Evolutionary conservation across 2,888 invertebrate genomes (phyloP).

Genomic region (Pyrgus malvae): DNA sequence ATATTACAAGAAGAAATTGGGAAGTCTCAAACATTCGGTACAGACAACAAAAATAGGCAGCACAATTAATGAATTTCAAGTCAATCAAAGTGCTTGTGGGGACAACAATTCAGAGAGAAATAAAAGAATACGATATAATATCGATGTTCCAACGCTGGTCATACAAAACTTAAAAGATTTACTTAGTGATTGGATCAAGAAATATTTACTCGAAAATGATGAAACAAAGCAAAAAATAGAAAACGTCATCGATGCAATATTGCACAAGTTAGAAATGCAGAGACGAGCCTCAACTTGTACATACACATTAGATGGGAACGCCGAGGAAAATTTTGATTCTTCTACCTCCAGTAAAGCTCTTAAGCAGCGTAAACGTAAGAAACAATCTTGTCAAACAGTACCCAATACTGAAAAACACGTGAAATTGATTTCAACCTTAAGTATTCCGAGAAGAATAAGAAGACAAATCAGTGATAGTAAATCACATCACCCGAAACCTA

Average conservation of each 20-base stretch:
- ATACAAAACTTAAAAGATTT: slow-evolving; percentile 58
- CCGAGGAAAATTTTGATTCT: slow-evolving; percentile 42
- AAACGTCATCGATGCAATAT: slow-evolving; percentile 52
- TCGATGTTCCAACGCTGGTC: slow-evolving; percentile 52
- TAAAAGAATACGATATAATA: slow-evolving; percentile 33
- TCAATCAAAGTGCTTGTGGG: slow-evolving; percentile 52
- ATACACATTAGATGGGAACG: slow-evolving; percentile 49
- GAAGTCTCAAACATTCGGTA: slow-evolving; percentile 50
- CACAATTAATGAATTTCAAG: slow-evolving; percentile 45
- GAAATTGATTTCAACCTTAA: slow-evolving; percentile 62
- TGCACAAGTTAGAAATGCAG: slow-evolving; percentile 45
- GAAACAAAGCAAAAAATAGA: slow-evolving; percentile 52
- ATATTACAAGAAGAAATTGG: slow-evolving; percentile 50
- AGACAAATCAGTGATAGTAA: slow-evolving; percentile 25
- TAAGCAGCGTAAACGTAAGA: not conserved
- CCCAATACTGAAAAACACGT: slow-evolving; percentile 48
- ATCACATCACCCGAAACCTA: slow-evolving; percentile 16
- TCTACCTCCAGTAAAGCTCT: slow-evolving; percentile 28
- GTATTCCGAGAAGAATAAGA: slow-evolving; percentile 57
- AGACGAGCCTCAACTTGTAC: slow-evolving; percentile 49
- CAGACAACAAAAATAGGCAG: slow-evolving; percentile 43
- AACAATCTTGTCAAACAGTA: slow-evolving; percentile 35
- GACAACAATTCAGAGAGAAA: slow-evolving; percentile 43
- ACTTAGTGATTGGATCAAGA: slow-evolving; percentile 55
- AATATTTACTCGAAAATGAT: slow-evolving; percentile 50